These are phyloP conservation scores for Epizoanthus stellaris DNA, from an alignment of 92 coral and sea anemone genomes.

Conservation along the genomic window DNA sequence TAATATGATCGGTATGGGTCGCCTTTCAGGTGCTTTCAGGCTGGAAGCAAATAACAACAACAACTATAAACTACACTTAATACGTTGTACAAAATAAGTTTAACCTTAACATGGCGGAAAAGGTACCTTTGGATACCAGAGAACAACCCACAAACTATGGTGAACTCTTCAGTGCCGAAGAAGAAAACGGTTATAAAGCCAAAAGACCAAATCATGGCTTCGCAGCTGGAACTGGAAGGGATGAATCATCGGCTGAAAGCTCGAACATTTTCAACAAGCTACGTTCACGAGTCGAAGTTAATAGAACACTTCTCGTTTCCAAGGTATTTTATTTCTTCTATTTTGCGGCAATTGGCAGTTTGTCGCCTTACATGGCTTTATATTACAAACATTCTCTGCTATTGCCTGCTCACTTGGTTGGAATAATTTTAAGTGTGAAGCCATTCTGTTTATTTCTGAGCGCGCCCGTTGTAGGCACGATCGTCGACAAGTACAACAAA, in stretches of 20 bases:
- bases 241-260: constrained; percentile 1
- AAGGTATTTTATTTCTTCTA: constrained; percentile 88
- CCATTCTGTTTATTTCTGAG: constrained; percentile 83
- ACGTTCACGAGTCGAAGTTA: constrained; percentile 53
- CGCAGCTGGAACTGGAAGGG: constrained; percentile 16
- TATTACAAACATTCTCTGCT: constrained; percentile 92
- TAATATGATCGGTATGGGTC: not conserved
- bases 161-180: constrained; percentile 77
- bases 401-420: constrained; percentile 87
- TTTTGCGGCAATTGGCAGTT: constrained; percentile 89
- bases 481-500: constrained; percentile 95
- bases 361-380: constrained; percentile 84
- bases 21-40: not conserved
- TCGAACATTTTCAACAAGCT: constrained; percentile 55
- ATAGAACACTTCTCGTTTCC: constrained; percentile 71
- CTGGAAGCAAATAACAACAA: not conserved
- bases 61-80: not conserved
- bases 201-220: constrained; percentile 6
- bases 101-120: constrained; percentile 9
- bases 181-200: constrained; percentile 40
- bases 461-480: constrained; percentile 88
- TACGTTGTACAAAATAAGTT: not conserved
- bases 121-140: not conserved
- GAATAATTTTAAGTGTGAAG: constrained; percentile 82
- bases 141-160: constrained; percentile 19